Conservation (phyloP, 2,888 invertebrate genomes). For the Phragmatobia fuliginosa region DNA sequence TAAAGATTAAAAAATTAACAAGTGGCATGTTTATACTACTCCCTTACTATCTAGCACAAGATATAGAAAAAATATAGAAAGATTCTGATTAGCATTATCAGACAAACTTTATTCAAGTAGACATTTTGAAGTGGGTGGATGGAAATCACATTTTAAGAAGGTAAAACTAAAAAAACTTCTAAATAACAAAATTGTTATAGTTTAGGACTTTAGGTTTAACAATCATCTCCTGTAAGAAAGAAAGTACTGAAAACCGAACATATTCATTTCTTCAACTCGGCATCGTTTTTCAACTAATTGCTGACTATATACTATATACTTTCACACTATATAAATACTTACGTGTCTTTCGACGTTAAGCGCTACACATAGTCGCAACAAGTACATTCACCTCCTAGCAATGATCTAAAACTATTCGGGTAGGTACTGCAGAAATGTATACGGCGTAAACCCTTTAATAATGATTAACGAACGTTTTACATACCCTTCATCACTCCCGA, state of each 20-base stretch:
- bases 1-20: too few relatives aligned
- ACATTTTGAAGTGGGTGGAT: not conserved
- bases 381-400: not conserved
- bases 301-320: not conserved
- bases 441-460: not conserved
- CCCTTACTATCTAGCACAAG: too few relatives aligned
- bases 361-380: not conserved
- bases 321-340: not conserved
- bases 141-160: not conserved
- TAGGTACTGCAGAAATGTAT: not conserved
- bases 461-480: not conserved
- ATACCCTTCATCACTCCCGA: too few relatives aligned
- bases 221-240: too few relatives aligned
- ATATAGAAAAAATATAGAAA: too few relatives aligned
- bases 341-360: not conserved
- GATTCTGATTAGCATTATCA: too few relatives aligned
- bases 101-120: not conserved
- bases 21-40: too few relatives aligned
- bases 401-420: not conserved
- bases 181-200: not conserved
- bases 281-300: not conserved
- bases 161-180: not conserved
- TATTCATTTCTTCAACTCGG: not conserved
- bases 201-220: not conserved
- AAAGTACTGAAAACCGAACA: not conserved